Evolutionary conservation across 1,140 invertebrate species (phyloP).

Genomic region (Vanessa atalanta): DNA sequence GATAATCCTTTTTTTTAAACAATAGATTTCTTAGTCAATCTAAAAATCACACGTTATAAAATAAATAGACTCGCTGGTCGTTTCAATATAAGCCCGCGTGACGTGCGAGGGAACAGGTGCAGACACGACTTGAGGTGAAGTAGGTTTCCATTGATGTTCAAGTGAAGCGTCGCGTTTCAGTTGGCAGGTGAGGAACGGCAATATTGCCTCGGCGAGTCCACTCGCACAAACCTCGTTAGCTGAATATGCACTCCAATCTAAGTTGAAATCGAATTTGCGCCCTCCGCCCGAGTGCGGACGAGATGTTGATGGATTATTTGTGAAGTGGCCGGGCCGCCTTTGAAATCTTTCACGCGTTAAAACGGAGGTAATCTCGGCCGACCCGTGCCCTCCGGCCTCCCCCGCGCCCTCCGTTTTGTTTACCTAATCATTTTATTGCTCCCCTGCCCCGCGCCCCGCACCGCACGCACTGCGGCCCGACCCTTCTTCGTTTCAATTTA

Average conservation of each 20-base stretch:
- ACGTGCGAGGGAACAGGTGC: not conserved
- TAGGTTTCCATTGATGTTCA: constrained; percentile 15
- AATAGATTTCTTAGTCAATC: not conserved
- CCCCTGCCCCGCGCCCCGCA: constrained; percentile 33
- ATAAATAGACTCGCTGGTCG: not conserved
- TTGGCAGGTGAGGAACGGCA: constrained; percentile 21
- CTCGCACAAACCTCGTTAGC: constrained; percentile 63
- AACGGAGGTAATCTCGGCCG: constrained; percentile 75
- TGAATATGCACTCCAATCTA: constrained; percentile 76
- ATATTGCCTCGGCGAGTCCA: constrained; percentile 23
- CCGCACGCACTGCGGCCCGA: constrained; percentile 20
- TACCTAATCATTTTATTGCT: constrained; percentile 75
- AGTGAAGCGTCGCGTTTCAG: not conserved
- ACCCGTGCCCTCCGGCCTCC: constrained; percentile 40
- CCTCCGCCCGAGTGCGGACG: constrained; percentile 53
- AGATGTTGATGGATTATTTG: constrained; percentile 78
- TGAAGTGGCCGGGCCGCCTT: constrained; percentile 74
- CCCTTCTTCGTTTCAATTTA: constrained; percentile 46
- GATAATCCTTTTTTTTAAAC: no score
- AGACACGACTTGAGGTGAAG: not conserved
- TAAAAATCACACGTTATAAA: not conserved
- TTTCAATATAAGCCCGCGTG: not conserved
- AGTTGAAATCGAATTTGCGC: constrained; percentile 72
- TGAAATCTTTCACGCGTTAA: constrained; percentile 79
- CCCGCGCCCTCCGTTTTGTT: constrained; percentile 60